These are phyloP conservation scores for Lutraria lutraria DNA, from an alignment of 2,888 invertebrate genomes.

Conservation along the genomic window DNA sequence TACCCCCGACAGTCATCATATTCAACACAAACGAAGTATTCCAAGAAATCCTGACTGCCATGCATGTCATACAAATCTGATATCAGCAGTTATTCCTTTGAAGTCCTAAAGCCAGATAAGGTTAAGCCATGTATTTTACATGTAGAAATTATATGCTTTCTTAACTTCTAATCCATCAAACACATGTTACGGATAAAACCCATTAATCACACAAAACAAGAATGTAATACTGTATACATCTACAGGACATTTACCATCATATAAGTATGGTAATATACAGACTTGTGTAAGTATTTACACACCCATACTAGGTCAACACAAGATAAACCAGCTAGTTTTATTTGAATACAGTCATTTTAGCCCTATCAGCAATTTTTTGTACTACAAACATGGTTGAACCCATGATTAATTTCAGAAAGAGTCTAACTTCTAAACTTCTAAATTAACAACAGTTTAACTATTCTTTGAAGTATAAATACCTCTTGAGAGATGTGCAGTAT, in stretches of 20 bases:
- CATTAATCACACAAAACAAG: background rate
- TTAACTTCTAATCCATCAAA: background rate
- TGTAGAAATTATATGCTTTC: too few relatives aligned
- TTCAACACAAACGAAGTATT: background rate
- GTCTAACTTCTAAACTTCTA: too few relatives aligned
- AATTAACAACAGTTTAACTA: too few relatives aligned
- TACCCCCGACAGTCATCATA: background rate
- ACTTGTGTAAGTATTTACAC: background rate
- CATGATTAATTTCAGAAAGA: too few relatives aligned
- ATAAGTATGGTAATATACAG: background rate
- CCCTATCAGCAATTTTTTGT: background rate
- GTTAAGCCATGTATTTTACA: too few relatives aligned
- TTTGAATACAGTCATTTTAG: constrained; percentile 7
- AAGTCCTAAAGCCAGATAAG: too few relatives aligned
- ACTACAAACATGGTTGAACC: background rate
- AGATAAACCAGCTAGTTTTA: background rate
- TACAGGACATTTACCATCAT: background rate
- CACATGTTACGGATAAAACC: constrained; percentile 2
- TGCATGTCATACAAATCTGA: background rate
- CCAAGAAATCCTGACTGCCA: background rate
- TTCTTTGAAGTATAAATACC: too few relatives aligned
- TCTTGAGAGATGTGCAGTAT: background rate
- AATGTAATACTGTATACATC: background rate
- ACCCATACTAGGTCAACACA: background rate
- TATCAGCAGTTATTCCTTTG: too few relatives aligned